These are phyloP conservation scores for Conus ventricosus DNA, from an alignment of 1,140 invertebrate species.

Conservation along the genomic window DNA sequence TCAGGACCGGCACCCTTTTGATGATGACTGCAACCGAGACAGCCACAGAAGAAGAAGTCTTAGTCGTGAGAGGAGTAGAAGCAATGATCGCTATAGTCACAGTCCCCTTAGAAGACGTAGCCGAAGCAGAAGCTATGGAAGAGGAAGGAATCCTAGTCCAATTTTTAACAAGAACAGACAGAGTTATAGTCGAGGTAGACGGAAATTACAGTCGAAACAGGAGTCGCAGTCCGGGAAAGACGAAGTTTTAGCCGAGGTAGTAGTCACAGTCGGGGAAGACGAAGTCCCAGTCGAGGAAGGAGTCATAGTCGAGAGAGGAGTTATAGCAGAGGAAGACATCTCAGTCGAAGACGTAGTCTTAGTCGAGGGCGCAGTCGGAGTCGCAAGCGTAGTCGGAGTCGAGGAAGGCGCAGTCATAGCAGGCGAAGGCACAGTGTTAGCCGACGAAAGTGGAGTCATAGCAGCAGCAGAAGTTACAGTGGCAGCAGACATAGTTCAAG, in stretches of 20 bases:
- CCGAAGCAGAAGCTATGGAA: conserved; percentile 28
- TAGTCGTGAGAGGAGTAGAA: background rate
- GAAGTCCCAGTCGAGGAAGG: conserved; percentile 14
- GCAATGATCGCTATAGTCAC: conserved; percentile 1
- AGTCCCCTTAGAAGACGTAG: conserved; percentile 27
- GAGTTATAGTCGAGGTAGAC: background rate
- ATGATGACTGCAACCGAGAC: background rate
- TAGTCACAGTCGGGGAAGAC: conserved; percentile 1
- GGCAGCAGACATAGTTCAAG: background rate
- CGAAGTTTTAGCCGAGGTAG: conserved; percentile 1
- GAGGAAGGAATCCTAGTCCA: conserved; percentile 35
- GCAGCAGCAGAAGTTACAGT: background rate
- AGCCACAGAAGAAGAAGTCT: background rate
- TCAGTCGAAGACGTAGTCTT: conserved; percentile 13
- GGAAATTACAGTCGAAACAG: conserved; percentile 27
- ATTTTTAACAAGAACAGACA: conserved; percentile 10
- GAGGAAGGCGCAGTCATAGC: background rate
- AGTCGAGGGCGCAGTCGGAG: conserved; percentile 7
- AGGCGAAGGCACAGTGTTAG: background rate
- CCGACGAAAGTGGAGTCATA: conserved; percentile 20
- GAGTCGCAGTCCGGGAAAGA: conserved; percentile 22
- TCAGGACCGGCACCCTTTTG: background rate
- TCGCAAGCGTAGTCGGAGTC: conserved; percentile 9
- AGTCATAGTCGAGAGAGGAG: conserved; percentile 14
- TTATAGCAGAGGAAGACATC: background rate